Evolutionary conservation across 2,888 invertebrate species (phyloP).

Genomic region (Hirtodrosophila duncani): DNA sequence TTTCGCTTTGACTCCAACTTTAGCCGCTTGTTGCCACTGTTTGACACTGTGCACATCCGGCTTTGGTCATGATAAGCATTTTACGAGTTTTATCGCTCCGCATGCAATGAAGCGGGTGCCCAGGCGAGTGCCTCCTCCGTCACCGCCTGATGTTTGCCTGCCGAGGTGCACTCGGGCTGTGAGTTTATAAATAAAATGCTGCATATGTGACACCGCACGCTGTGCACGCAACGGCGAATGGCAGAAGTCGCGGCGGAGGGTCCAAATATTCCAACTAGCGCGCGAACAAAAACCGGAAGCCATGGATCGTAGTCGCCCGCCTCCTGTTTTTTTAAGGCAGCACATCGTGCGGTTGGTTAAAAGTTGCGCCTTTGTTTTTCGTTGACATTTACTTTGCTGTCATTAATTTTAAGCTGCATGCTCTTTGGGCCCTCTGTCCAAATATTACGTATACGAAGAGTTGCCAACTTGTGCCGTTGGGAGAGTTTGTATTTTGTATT

Average conservation of each 20-base stretch:
- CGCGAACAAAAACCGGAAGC: slow-evolving; percentile 71
- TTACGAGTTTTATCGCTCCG: slow-evolving; percentile 60
- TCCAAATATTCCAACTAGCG: slow-evolving; percentile 61
- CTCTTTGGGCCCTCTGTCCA: slow-evolving; percentile 22
- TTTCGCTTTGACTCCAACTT: too few species aligned
- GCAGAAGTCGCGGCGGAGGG: slow-evolving; percentile 8
- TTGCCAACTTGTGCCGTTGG: slow-evolving; percentile 1
- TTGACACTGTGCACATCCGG: slow-evolving; percentile 71
- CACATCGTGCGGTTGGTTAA: slow-evolving; percentile 57
- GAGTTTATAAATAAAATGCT: slow-evolving; percentile 71
- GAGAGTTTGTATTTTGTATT: neutral
- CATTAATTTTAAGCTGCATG: slow-evolving; percentile 68
- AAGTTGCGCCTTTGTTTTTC: slow-evolving; percentile 63
- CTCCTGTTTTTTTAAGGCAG: slow-evolving; percentile 61
- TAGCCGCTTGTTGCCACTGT: too few species aligned
- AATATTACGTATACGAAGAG: slow-evolving; percentile 6
- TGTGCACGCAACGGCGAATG: slow-evolving; percentile 49
- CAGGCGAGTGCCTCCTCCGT: neutral
- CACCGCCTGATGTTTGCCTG: neutral
- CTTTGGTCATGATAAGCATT: slow-evolving; percentile 67
- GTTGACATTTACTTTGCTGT: slow-evolving; percentile 65
- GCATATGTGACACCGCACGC: slow-evolving; percentile 69
- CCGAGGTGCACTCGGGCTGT: slow-evolving; percentile 37
- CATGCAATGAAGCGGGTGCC: slow-evolving; percentile 31
- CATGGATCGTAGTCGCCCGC: slow-evolving; percentile 44